Evolutionary conservation across 1,140 invertebrate genomes (phyloP).

Genomic region (Arctopsyche grandis): DNA sequence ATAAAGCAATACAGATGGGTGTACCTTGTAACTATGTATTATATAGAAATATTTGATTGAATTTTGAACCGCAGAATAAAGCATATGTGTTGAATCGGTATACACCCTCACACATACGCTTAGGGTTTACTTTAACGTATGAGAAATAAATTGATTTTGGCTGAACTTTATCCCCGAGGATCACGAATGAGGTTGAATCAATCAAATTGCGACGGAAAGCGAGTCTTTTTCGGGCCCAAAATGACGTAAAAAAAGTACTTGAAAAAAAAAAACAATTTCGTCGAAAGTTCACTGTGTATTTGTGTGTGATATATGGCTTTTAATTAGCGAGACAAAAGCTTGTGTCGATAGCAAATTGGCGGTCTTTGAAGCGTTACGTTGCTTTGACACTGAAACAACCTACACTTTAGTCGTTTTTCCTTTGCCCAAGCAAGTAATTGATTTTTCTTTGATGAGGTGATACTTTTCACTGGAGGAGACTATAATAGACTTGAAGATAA

Average conservation of each 20-base stretch:
- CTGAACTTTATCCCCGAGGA: constrained; percentile 14
- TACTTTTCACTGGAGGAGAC: neutral
- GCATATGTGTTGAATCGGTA: no score
- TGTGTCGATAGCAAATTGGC: neutral
- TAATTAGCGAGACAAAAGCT: neutral
- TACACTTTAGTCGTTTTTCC: constrained; percentile 1
- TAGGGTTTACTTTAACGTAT: constrained; percentile 13
- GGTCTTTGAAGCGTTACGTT: neutral
- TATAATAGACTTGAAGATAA: no score
- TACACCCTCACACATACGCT: no score
- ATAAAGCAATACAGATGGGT: no score
- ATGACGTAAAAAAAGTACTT: no score
- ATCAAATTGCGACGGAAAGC: neutral
- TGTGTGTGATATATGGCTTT: no score
- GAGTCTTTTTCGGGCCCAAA: no score
- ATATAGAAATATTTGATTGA: no score
- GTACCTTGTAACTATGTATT: no score
- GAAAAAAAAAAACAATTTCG: no score
- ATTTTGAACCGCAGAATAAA: no score
- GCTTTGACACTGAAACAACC: constrained; percentile 5
- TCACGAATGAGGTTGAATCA: neutral
- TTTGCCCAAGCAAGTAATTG: neutral
- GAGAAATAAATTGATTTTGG: constrained; percentile 19
- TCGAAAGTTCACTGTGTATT: no score
- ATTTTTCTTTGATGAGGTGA: constrained; percentile 15